Conservation (phyloP, 2,113 vertebrate genomes). For the Phainopepla nitens region DNA sequence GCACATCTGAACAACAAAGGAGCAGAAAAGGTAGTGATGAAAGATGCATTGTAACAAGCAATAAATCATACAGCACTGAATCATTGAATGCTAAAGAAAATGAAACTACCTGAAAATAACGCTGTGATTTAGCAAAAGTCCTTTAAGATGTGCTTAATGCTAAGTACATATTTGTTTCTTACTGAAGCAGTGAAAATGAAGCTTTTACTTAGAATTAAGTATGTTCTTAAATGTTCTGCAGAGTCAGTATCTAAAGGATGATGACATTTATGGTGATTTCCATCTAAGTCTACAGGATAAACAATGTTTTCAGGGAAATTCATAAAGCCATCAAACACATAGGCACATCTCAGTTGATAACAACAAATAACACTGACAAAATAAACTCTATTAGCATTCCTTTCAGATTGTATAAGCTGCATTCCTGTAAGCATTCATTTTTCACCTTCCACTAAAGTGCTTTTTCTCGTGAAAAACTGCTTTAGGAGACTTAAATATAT, state of each 20-base stretch:
- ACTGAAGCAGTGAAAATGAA: not conserved
- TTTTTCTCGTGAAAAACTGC: not conserved
- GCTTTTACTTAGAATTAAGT: not conserved
- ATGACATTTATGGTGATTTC: not conserved
- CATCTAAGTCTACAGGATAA: not conserved
- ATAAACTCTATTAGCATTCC: not conserved
- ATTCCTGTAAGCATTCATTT: not conserved
- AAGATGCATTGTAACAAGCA: not conserved
- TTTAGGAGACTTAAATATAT: not conserved
- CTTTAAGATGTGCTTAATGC: not conserved
- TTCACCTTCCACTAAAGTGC: not conserved
- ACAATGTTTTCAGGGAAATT: not conserved
- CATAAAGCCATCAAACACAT: not conserved
- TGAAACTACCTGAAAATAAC: not conserved
- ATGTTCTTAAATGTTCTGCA: not conserved
- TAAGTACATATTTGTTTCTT: not conserved
- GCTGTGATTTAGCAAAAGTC: not conserved
- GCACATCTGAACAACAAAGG: slow-evolving; percentile 1
- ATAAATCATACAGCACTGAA: slow-evolving; percentile 8
- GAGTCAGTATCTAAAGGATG: not conserved
- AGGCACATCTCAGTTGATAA: not conserved
- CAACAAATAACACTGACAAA: not conserved
- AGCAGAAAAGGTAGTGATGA: not conserved
- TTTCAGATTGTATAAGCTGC: not conserved
- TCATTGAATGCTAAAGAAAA: not conserved